Evolutionary conservation across 2,113 vertebrate species (phyloP), one percentile per base, ranked within the genome.

Genomic region (Alethe castanea): DNA sequence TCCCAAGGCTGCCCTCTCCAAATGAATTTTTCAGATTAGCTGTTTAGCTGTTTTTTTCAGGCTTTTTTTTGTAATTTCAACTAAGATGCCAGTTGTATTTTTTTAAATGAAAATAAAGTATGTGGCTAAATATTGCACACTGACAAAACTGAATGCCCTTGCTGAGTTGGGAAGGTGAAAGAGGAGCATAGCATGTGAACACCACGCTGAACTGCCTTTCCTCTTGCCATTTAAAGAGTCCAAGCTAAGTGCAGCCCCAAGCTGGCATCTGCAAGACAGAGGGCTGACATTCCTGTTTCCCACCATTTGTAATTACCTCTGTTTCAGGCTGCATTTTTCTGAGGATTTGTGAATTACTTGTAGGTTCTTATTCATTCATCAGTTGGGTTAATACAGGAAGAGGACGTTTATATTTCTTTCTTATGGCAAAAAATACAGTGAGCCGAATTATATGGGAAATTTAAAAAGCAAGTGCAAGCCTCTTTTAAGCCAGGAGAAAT

Each of bases 131-230:
- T 60, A 15, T 9, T 52, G 14, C n/a, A 35, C 24, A 11, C 10
- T 76, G 38, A 60, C n/a, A 53, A 59, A 77, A 38, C 15, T 36
- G 66, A 73, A 59, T 20, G 17, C 4, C 16, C 26, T 84, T 70
- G 28, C 31, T 61, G 73, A 64, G 12, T 7, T 71, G n/a, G 31
- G n/a, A 66, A n/a, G 3, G 20, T 82, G 66, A 23, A 61, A 45
- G 40, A 53, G 35, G 26, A 73, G 4, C 17, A 11, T 1, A 19
- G 6, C 35, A 8, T 16, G 40, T 40, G 47, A 69, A 11, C 14
- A 29, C 35, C 33, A 36, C 0, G 0, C 54, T 66, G 45, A 53
- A 0, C 13, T 64, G 25, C 44, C 19, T 84, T 57, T 65, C 9
- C 19, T 33, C 7, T 59, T 78, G 28, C 45, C 25, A 24, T 74